A percentile compares a stretch with the other conserved stretches of the same genome.
Conservation (phyloP, 2,888 invertebrate species). For the Sesamia inferens region DNA sequence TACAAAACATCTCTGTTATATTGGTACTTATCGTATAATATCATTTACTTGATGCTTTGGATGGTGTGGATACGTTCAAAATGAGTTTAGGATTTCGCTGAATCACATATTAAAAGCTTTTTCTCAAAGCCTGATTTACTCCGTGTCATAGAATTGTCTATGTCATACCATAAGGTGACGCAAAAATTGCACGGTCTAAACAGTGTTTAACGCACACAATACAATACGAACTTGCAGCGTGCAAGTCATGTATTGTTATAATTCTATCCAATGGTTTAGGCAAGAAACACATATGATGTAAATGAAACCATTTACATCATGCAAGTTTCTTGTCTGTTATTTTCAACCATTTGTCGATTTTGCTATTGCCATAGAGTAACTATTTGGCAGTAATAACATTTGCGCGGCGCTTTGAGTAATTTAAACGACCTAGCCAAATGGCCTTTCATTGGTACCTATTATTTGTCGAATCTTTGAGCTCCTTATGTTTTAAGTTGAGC, state of each 20-base stretch:
- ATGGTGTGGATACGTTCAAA: constrained; percentile 6
- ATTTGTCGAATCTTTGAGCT: no score
- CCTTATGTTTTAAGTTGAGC: no score
- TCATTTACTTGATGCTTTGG: constrained; percentile 33
- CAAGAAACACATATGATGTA: background rate
- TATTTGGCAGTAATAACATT: no score
- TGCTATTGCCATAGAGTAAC: background rate
- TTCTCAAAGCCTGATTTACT: background rate
- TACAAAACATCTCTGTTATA: constrained; percentile 67
- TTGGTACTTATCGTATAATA: constrained; percentile 38
- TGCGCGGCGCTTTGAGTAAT: no score
- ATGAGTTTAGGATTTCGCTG: constrained; percentile 4
- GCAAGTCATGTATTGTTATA: background rate
- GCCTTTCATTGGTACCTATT: no score
- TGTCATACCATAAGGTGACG: background rate
- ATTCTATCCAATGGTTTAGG: background rate
- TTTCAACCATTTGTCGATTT: background rate
- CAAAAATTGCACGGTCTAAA: background rate
- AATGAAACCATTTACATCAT: no score
- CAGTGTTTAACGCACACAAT: background rate
- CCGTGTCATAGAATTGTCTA: background rate
- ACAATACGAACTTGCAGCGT: background rate
- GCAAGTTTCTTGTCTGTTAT: background rate
- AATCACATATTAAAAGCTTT: background rate
- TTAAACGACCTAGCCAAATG: no score